A percentile compares a stretch with the other conserved stretches of the same genome.
These are phyloP conservation scores for Sphenodon punctatus DNA, from an alignment of 2,797 vertebrate species.

Conservation along the genomic window DNA sequence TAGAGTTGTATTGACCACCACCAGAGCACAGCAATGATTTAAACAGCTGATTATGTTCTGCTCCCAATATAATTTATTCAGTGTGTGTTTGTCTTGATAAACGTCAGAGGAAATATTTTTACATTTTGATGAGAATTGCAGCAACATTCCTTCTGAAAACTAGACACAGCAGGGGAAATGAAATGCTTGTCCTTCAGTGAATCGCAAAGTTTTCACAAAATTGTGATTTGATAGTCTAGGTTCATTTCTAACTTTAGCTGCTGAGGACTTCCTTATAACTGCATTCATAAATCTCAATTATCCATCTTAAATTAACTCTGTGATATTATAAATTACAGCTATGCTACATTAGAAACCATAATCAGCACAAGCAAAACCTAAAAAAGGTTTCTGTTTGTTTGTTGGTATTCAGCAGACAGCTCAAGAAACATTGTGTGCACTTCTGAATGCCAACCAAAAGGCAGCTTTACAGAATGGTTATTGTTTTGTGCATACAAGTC, in stretches of 20 bases:
- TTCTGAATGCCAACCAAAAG: accelerated
- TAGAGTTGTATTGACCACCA: background rate
- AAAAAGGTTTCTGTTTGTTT: too few species aligned
- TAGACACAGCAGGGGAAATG: background rate
- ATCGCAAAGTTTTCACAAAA: constrained; percentile 31
- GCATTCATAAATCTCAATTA: background rate
- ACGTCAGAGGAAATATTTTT: background rate
- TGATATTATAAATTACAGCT: background rate
- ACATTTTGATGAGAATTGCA: background rate
- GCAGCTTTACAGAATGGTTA: too few species aligned
- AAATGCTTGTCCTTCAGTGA: accelerated
- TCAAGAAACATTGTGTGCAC: accelerated
- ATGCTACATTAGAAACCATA: too few species aligned
- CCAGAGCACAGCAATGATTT: background rate
- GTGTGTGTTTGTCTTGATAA: background rate
- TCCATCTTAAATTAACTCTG: background rate
- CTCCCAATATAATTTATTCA: background rate
- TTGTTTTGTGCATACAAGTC: background rate
- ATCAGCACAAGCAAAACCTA: background rate
- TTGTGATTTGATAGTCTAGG: constrained; percentile 6
- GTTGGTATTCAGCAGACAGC: accelerated
- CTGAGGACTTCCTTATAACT: background rate
- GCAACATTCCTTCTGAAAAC: background rate
- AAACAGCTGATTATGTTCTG: accelerated
- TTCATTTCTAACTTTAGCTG: background rate